These are phyloP conservation scores for Dicrostonyx torquatus DNA, from an alignment of 2,797 vertebrate genomes.

Conservation along the genomic window DNA sequence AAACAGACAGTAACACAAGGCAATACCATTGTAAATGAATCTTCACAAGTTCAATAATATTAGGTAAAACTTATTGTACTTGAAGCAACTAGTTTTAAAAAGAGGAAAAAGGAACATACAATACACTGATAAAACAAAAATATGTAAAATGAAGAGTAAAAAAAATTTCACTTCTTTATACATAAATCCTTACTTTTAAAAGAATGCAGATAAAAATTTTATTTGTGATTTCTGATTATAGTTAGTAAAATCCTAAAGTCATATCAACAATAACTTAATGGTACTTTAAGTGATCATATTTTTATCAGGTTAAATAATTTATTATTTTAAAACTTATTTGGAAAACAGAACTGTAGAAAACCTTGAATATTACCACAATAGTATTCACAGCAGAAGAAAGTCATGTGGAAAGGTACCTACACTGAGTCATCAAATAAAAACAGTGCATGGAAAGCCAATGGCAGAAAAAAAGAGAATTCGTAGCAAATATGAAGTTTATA, in stretches of 20 bases:
- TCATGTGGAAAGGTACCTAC: conserved; percentile 48
- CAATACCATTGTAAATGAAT: conserved; percentile 22
- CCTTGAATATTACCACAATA: not conserved
- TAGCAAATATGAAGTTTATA: conserved; percentile 9
- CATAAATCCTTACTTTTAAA: conserved; percentile 18
- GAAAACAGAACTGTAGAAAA: conserved; percentile 45
- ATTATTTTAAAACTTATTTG: conserved; percentile 36
- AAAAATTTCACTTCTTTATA: not conserved
- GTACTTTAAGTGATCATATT: conserved; percentile 6
- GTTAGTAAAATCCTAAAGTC: not conserved
- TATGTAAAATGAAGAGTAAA: conserved; percentile 28
- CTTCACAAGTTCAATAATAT: conserved; percentile 37
- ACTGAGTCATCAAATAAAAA: conserved; percentile 51
- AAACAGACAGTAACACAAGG: conserved; percentile 6
- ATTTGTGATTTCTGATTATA: conserved; percentile 10
- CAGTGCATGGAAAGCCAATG: not conserved
- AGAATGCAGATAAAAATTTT: conserved; percentile 11
- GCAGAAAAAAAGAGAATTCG: not conserved
- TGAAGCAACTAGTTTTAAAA: conserved; percentile 13
- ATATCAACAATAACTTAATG: conserved; percentile 36
- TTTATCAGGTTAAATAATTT: conserved; percentile 28
- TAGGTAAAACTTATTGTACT: not conserved
- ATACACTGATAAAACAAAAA: conserved; percentile 50
- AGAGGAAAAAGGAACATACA: not conserved
- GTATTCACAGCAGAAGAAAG: conserved; percentile 2